Conservation (phyloP, 2,113 vertebrate species). For the Spheniscus mendiculus region DNA sequence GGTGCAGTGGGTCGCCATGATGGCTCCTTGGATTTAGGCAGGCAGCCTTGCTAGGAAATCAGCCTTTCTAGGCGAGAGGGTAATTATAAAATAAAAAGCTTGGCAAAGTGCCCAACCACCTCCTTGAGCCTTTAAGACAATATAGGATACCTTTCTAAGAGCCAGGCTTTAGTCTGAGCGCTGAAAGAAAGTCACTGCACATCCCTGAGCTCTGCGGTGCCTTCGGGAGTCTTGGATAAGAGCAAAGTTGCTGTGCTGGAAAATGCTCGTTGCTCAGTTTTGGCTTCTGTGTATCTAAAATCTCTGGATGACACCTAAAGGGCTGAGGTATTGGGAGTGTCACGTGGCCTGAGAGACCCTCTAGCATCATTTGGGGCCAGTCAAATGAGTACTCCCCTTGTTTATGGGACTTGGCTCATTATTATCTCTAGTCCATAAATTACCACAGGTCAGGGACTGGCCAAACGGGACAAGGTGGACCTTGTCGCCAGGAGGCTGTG, state of each 20-base stretch:
- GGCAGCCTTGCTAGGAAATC: neutral
- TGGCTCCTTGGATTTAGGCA: neutral
- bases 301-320: neutral
- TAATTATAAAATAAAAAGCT: neutral
- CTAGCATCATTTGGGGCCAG: neutral
- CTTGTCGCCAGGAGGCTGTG: neutral
- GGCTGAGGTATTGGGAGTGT: too few relatives aligned
- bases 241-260: neutral
- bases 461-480: neutral
- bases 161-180: neutral
- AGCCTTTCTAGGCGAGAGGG: neutral
- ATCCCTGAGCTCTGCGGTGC: neutral
- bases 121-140: neutral
- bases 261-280: fast-evolving
- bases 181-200: neutral
- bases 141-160: neutral
- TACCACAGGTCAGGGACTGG: neutral
- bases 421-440: neutral
- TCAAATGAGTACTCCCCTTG: neutral
- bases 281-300: neutral
- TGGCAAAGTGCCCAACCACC: neutral
- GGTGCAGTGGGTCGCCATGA: neutral
- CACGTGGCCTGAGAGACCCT: neutral
- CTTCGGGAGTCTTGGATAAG: neutral
- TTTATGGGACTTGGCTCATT: neutral